Conservation (phyloP, 2,113 vertebrate species). For the Tichodroma muraria region DNA sequence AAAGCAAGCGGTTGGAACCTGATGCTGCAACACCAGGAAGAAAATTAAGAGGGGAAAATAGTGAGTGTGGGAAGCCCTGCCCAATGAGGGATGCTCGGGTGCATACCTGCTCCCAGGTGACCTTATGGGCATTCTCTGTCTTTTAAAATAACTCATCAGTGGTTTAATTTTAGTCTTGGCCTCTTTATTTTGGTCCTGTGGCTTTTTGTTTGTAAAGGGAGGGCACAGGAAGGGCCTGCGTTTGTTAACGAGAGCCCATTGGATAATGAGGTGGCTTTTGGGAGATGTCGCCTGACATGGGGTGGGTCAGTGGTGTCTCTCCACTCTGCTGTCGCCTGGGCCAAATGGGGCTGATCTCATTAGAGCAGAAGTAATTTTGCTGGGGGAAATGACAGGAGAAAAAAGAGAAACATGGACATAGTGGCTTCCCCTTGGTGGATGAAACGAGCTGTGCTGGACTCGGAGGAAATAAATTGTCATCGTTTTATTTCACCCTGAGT, state of each 20-base stretch:
- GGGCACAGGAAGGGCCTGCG: not conserved
- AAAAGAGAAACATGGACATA: not conserved
- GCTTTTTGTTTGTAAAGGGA: not conserved
- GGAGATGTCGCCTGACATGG: not conserved
- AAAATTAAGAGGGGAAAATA: not conserved
- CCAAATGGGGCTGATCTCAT: not conserved
- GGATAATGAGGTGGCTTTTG: not conserved
- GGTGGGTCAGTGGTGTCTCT: not conserved
- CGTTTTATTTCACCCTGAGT: not conserved
- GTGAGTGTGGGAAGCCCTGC: not conserved
- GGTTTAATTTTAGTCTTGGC: constrained; percentile 10
- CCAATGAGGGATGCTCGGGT: not conserved
- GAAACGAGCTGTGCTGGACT: not conserved
- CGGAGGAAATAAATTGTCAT: not conserved
- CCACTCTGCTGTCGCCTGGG: accelerated
- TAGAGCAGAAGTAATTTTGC: constrained; percentile 21
- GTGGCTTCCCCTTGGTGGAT: not conserved
- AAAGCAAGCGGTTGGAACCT: not conserved
- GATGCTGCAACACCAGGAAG: not conserved
- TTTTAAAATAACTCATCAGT: not conserved
- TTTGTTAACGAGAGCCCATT: not conserved
- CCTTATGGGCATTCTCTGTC: not conserved
- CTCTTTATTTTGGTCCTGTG: not conserved
- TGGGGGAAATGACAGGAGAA: not conserved
- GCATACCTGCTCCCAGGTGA: not conserved